Evolutionary conservation across 2,797 vertebrate genomes (phyloP).

Genomic region (Helarctos malayanus): DNA sequence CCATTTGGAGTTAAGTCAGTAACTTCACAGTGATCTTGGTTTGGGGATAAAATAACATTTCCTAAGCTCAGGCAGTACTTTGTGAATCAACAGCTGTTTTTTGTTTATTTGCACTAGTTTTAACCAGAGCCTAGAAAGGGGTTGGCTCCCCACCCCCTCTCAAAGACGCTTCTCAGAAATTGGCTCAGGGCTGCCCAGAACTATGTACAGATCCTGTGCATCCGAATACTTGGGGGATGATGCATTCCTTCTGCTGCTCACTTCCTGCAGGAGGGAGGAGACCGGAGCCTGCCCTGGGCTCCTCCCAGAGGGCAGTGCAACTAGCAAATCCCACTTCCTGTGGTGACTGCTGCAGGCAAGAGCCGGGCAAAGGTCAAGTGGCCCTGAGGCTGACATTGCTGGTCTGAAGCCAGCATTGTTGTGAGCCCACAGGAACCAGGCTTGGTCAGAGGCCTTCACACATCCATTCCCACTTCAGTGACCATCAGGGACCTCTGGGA

Average conservation of each 20-base stretch:
- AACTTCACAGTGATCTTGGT: background rate
- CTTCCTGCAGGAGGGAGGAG: background rate
- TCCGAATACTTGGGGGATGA: background rate
- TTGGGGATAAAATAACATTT: background rate
- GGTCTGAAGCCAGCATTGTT: background rate
- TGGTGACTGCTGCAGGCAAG: background rate
- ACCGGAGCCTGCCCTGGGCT: background rate
- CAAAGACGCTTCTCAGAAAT: slow-evolving; percentile 62
- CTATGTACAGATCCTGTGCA: background rate
- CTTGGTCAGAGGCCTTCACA: background rate
- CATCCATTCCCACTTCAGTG: background rate
- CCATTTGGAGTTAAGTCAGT: background rate
- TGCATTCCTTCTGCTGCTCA: background rate
- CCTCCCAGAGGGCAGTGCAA: background rate
- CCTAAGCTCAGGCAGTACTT: background rate
- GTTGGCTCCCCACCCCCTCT: background rate
- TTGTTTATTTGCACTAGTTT: slow-evolving; percentile 65
- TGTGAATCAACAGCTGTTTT: slow-evolving; percentile 56
- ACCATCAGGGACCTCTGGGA: background rate
- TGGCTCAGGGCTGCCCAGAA: slow-evolving; percentile 63
- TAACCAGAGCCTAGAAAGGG: slow-evolving; percentile 28
- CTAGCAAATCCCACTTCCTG: background rate
- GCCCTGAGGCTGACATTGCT: background rate
- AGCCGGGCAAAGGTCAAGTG: background rate
- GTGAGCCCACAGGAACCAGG: background rate